Percentiles rank a stretch among this genome's conserved stretches.
Evolutionary conservation across 2,888 invertebrate species (phyloP).

Genomic region (Rhaphigaster nebulosa): DNA sequence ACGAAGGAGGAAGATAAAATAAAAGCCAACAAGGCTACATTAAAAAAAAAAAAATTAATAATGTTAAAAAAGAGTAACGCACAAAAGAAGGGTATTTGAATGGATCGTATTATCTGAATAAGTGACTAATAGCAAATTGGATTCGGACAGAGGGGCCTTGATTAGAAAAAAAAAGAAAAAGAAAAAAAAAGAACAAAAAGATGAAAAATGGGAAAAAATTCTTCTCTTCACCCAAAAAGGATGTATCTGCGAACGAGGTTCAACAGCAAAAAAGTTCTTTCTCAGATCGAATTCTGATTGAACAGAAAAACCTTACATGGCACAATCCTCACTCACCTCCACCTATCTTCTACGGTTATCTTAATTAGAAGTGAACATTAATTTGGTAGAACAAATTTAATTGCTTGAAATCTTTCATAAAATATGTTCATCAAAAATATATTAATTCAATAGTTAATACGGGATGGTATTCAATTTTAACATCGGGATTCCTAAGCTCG

Average conservation of each 20-base stretch:
- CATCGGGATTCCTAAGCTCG: too few species aligned
- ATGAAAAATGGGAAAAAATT: background rate
- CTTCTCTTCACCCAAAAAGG: background rate
- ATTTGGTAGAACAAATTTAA: too few species aligned
- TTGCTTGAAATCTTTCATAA: too few species aligned
- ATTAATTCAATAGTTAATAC: too few species aligned
- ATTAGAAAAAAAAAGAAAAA: background rate
- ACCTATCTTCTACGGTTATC: too few species aligned
- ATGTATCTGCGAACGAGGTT: background rate
- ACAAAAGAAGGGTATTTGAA: background rate
- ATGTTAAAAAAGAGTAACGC: background rate
- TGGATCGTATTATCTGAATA: background rate
- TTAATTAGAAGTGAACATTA: too few species aligned
- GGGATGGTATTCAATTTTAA: too few species aligned
- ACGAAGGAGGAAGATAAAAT: background rate
- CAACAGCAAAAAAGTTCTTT: background rate
- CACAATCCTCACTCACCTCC: background rate
- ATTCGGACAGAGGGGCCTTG: background rate
- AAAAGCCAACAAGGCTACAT: background rate
- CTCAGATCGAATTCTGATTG: background rate
- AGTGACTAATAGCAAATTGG: constrained; percentile 20
- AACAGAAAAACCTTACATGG: background rate
- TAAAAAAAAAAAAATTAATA: background rate
- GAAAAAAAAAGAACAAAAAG: background rate
- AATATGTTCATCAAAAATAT: too few species aligned